Conservation (phyloP, 2,888 invertebrate species). For the Germaria angustata region DNA sequence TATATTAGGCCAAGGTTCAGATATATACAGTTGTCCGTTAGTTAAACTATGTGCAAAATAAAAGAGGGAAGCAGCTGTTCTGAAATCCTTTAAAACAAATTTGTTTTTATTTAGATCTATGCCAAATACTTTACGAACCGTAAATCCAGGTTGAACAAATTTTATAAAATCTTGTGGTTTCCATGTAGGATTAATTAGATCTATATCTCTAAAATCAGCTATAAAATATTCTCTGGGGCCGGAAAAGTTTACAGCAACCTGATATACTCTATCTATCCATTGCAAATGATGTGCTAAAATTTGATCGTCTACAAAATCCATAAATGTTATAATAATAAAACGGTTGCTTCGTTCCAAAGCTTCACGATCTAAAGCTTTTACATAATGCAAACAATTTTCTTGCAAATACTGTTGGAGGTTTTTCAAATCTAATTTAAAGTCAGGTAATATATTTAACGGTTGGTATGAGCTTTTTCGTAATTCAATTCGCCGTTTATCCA, state of each 20-base stretch:
- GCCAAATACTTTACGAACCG: conserved; percentile 33
- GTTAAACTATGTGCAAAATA: conserved; percentile 35
- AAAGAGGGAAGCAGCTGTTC: conserved; percentile 22
- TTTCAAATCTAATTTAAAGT: conserved; percentile 11
- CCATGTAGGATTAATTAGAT: conserved; percentile 45
- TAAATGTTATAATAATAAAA: conserved; percentile 7
- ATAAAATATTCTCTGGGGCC: neutral
- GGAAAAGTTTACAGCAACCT: conserved; percentile 1
- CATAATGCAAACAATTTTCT: conserved; percentile 20
- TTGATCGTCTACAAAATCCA: conserved; percentile 36
- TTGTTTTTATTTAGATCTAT: conserved; percentile 40
- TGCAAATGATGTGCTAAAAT: neutral
- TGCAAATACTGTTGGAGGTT: conserved; percentile 15
- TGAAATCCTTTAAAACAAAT: conserved; percentile 26
- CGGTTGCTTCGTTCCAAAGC: neutral
- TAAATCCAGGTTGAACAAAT: neutral
- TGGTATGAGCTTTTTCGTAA: neutral
- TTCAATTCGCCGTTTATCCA: neutral
- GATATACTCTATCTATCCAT: conserved; percentile 34
- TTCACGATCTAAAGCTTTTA: neutral
- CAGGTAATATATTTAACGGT: neutral
- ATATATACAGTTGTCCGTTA: conserved; percentile 32
- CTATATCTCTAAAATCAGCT: conserved; percentile 46
- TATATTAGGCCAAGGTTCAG: conserved; percentile 34
- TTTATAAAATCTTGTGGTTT: neutral